Evolutionary conservation across 2,113 vertebrate genomes (phyloP), one percentile per base, ranked within the genome.

Genomic region (Poeciliopsis turrubarensis): DNA sequence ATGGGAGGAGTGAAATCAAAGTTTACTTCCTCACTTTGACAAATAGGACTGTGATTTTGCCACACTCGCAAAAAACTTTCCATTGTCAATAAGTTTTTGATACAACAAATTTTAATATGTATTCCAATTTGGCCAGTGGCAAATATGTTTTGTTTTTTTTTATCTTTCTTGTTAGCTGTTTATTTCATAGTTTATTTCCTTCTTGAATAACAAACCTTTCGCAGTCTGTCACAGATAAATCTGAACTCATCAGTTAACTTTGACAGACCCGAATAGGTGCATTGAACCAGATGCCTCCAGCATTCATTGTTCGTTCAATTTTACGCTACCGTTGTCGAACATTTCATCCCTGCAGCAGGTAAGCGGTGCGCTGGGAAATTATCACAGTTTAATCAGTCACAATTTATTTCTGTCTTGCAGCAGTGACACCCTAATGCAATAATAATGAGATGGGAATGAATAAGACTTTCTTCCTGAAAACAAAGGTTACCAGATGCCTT

Each of bases 321-420:
- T 85, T 71, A 68, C 70, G 68, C 69, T 64, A 17, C 31, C 64
- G 25, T 77, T 70, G 69, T 72, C 2, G 7, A 84, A 81, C 74
- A 79, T 81, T 77, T 77, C 61, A 39, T 81, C 51, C 70, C 68
- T 39, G 68, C 75, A 74, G 78, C 71, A 79, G 60, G 65, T 64
- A 76, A 85, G 76, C 54, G 25, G 12, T 75, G 41, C 62, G 75
- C 54, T 80, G 79, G 79, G 47, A 87, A 85, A 71, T 73, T 1
- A 80, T 77, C 44, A 15, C 65, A 68, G 30, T 65, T 75, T 68
- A 73, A 72, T 68, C 64, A 44, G 60, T 77, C 27, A 47, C 41
- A 69, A 30, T 79, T 76, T 63, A 54, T 74, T 85, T 69, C 10
- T 60, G 70, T 77, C 61, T 82, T 8, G 57, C 73, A 80, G 72